A percentile compares a stretch with the other conserved stretches of the same genome.
Conservation (phyloP, 2,113 vertebrate species). For the Vidua macroura region DNA sequence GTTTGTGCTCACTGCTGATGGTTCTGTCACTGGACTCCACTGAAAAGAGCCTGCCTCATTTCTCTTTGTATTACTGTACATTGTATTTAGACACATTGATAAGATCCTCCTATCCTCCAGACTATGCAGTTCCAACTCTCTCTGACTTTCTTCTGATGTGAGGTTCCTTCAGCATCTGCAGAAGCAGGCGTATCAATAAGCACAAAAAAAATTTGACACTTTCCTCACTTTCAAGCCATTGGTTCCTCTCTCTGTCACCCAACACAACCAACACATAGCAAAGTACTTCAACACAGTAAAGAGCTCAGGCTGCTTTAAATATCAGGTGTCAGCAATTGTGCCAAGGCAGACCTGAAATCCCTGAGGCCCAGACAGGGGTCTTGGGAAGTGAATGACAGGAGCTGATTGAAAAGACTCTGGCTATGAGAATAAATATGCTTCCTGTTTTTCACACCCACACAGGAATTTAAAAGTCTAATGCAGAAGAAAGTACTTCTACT, state of each 20-base stretch:
- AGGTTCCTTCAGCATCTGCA: not conserved
- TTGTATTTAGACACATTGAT: not conserved
- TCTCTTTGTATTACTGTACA: not conserved
- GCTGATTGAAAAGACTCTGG: not conserved
- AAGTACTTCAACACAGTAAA: not conserved
- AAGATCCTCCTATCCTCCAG: not conserved
- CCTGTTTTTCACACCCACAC: not conserved
- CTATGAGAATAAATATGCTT: not conserved
- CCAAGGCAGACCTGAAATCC: not conserved
- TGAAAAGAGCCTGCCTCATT: not conserved
- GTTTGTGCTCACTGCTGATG: not conserved
- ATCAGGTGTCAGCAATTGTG: not conserved
- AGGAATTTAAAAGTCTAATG: not conserved
- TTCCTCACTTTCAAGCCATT: not conserved
- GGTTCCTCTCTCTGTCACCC: not conserved
- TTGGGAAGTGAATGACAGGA: not conserved
- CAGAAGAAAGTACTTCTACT: not conserved
- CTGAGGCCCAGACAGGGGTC: fast-evolving
- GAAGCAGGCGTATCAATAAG: not conserved
- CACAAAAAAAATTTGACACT: not conserved
- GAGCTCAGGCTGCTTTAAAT: not conserved
- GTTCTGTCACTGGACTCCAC: not conserved
- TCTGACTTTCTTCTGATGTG: not conserved
- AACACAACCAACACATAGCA: not conserved
- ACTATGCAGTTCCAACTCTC: not conserved